These are phyloP conservation scores for Calyptomena viridis DNA, from an alignment of 2,113 vertebrate species.

Conservation along the genomic window DNA sequence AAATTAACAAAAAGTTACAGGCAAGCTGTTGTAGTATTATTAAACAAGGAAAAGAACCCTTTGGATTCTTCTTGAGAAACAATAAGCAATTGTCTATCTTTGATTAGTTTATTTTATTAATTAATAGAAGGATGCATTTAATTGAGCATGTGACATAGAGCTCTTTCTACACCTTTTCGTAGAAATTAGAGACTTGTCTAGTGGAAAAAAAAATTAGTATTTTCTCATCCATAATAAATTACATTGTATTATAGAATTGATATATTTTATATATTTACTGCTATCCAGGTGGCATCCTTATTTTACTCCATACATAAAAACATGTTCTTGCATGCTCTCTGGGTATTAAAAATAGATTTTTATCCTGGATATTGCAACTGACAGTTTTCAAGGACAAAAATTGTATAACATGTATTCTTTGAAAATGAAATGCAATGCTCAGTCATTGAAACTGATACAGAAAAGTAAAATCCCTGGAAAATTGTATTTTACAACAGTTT, in stretches of 20 bases:
- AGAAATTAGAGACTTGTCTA: neutral
- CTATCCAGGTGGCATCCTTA: neutral
- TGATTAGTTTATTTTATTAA: neutral
- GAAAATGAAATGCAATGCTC: slow-evolving; percentile 5
- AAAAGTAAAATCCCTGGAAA: neutral
- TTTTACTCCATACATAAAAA: neutral
- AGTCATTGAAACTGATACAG: neutral
- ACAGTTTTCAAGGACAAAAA: slow-evolving; percentile 15
- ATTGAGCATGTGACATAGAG: neutral
- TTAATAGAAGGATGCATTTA: neutral
- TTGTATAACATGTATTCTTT: neutral
- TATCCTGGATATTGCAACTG: neutral
- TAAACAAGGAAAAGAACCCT: neutral
- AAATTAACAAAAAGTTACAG: neutral
- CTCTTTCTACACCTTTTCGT: neutral
- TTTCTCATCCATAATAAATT: neutral
- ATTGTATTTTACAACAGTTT: neutral
- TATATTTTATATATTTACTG: neutral
- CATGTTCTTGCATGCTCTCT: neutral
- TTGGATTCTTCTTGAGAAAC: neutral
- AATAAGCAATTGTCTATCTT: accelerated
- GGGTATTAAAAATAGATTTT: neutral
- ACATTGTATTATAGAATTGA: neutral
- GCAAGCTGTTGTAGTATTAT: neutral
- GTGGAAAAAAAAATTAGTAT: neutral